These are phyloP conservation scores for Macroramphosus scolopax DNA, from an alignment of 2,797 vertebrate genomes.

Conservation along the genomic window DNA sequence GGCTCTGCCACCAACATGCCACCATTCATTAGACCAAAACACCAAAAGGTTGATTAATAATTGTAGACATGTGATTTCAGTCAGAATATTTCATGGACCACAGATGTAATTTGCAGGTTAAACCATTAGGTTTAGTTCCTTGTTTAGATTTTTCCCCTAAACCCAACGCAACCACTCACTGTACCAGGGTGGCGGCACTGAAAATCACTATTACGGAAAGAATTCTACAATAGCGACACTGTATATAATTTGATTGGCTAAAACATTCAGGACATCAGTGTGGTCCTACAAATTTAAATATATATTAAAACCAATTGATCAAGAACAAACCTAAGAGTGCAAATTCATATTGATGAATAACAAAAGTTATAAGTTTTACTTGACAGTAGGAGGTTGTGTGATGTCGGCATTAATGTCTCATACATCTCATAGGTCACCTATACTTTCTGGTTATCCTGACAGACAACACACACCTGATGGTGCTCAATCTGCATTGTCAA, in stretches of 20 bases:
- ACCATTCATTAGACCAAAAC: constrained; percentile 37
- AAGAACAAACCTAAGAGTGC: no score
- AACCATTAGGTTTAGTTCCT: no score
- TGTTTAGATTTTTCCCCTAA: no score
- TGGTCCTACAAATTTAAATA: constrained; percentile 1
- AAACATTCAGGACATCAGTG: constrained; percentile 21
- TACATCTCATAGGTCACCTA: no score
- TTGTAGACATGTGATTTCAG: constrained; percentile 22
- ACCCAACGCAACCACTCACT: no score
- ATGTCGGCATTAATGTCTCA: not conserved
- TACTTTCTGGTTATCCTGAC: not conserved
- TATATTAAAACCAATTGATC: constrained; percentile 8
- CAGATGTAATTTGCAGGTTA: constrained; percentile 4
- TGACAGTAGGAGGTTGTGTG: not conserved
- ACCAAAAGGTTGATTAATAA: constrained; percentile 18
- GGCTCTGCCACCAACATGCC: constrained; percentile 50
- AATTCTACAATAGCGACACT: no score
- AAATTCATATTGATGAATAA: no score
- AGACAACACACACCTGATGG: not conserved
- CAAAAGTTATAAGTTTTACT: no score
- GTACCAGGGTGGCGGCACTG: no score
- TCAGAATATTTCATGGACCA: constrained; percentile 9
- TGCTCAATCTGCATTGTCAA: constrained; percentile 9
- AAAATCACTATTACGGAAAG: no score
- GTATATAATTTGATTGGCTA: no score